Base-by-base conservation (phyloP, 2,797 vertebrate genomes). In the Typhlichthys eigenmanni region DNA sequence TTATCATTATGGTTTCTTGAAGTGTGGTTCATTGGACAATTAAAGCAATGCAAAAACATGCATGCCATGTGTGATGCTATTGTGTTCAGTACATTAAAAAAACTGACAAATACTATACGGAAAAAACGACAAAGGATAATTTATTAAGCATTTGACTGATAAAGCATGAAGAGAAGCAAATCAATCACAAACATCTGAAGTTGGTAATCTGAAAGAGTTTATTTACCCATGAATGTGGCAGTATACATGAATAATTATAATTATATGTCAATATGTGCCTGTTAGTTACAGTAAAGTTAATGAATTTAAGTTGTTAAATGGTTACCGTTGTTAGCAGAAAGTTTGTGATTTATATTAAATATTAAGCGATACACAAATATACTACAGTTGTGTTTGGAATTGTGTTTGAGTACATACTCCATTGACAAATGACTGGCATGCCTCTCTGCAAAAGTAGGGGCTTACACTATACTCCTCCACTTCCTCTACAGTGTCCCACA, bases 211-310 rank as follows among this genome's bases (percentile, higher is more conserved):
- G 32, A 49, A 46, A 68, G 1, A 48, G 43, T 75, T 79, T 81
- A 84, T 85, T 85, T 55, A 57, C 38, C 70, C 5, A 71, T 13
- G 47, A 47, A 60, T 48, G 48, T 68, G 53, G 57, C 60, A 64
- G 56, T 34, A 66, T 38, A 50, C 68, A 68, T 12, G 72, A 60
- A 54, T 55, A 46, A 62, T 50, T 38, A 47, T 5, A 68, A 55
- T 64, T 57, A 62, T n/a, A 61, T 52, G 38, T 43, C 38, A 43
- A 6, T 43, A 7, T 43, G 8, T 43, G 7, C 8, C 38, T 43
- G 9, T 43, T 6, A 48, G 60, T 19, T 1, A 4, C 52, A 13
- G 13, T n/a, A 9, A 58, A 60, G 58, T 7, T 52, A 54, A 60
- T 59, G 53, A 51, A 54, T 52, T 52, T 52, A 9, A 19, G 50